Evolutionary conservation across 2,888 invertebrate genomes (phyloP).

Genomic region (Drosophila testacea): DNA sequence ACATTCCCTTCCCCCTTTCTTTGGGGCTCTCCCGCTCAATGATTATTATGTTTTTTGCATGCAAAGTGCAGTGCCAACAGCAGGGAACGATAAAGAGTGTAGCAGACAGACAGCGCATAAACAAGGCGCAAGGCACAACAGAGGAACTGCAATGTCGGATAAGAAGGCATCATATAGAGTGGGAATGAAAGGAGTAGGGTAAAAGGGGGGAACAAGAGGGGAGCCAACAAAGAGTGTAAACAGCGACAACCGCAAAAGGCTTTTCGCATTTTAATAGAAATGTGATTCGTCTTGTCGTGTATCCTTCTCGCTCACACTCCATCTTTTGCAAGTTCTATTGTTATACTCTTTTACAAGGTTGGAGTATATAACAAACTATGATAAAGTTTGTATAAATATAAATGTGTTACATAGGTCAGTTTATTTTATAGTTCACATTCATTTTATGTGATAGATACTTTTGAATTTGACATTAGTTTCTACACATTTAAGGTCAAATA

Average conservation of each 20-base stretch:
- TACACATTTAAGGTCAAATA: too few relatives aligned
- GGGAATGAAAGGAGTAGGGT: background rate
- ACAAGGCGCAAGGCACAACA: constrained; percentile 56
- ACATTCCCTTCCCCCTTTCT: background rate
- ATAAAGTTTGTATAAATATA: background rate
- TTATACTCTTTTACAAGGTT: constrained; percentile 43
- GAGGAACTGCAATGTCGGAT: constrained; percentile 33
- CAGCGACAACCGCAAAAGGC: constrained; percentile 71
- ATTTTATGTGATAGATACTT: too few relatives aligned
- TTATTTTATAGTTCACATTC: too few relatives aligned
- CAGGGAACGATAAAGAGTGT: constrained; percentile 66
- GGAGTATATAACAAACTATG: constrained; percentile 15
- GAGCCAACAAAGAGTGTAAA: constrained; percentile 51
- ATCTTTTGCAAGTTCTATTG: constrained; percentile 35
- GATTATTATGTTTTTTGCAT: constrained; percentile 79
- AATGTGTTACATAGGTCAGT: background rate
- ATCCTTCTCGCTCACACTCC: constrained; percentile 7
- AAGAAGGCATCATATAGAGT: constrained; percentile 15
- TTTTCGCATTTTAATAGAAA: constrained; percentile 80
- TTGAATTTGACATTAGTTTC: too few relatives aligned
- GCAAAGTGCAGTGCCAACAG: constrained; percentile 75
- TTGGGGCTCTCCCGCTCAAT: constrained; percentile 20
- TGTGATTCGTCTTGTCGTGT: constrained; percentile 66
- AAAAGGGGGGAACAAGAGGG: constrained; percentile 3
- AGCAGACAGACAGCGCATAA: constrained; percentile 63